Evolutionary conservation across 2,113 vertebrate genomes (phyloP).

Genomic region (Nerophis ophidion): DNA sequence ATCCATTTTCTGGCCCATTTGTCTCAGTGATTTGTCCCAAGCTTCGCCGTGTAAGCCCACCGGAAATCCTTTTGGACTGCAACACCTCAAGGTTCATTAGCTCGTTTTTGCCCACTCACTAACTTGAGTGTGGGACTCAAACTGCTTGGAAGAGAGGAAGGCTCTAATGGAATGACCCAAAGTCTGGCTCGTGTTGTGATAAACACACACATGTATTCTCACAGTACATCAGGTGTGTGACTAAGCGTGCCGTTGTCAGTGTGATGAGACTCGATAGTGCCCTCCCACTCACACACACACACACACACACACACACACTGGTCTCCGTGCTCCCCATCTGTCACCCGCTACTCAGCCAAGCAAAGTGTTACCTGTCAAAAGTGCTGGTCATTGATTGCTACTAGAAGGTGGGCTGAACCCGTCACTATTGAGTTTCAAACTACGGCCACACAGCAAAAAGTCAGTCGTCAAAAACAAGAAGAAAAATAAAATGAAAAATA

Average conservation of each 20-base stretch:
- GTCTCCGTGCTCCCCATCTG: conserved; percentile 61
- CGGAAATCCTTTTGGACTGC: conserved; percentile 41
- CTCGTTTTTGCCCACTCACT: conserved; percentile 15
- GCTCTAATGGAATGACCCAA: conserved; percentile 53
- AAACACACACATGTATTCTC: conserved; percentile 19
- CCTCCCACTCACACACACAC: conserved; percentile 21
- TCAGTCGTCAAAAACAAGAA: too few relatives aligned
- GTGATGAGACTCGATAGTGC: conserved; percentile 45
- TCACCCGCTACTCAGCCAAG: conserved; percentile 51
- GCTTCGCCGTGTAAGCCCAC: conserved; percentile 49
- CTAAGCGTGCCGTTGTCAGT: conserved; percentile 52
- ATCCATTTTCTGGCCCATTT: conserved; percentile 47
- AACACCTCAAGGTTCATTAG: conserved; percentile 36
- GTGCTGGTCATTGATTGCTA: conserved; percentile 62
- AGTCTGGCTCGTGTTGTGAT: background rate
- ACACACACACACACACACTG: conserved; percentile 25
- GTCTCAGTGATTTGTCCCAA: conserved; percentile 12
- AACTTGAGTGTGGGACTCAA: conserved; percentile 38
- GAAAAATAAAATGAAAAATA: too few relatives aligned
- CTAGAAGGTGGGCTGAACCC: conserved; percentile 49
- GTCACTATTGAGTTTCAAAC: conserved; percentile 45
- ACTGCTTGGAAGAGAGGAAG: conserved; percentile 33
- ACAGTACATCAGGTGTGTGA: conserved; percentile 63
- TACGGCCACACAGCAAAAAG: too few relatives aligned
- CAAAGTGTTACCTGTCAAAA: conserved; percentile 59